A percentile compares a stretch with the other conserved stretches of the same genome.
phyloP scores from a whole-genome alignment of 2,113 vertebrate genomes.

The Nyctereutes procyonoides region DNA sequence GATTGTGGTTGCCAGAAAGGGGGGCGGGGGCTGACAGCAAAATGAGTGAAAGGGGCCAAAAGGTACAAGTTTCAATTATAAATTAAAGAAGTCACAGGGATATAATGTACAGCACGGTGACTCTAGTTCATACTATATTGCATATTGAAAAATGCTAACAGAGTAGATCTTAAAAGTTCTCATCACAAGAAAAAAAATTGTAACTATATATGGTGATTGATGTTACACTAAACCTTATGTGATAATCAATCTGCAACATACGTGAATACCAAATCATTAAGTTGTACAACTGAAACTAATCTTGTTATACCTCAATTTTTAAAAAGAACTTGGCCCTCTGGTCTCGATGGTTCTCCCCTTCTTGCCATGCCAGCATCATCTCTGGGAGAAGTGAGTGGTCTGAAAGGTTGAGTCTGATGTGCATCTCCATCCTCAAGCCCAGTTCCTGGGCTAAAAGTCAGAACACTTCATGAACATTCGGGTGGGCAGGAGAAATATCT shows the following conservation, averaged over 20 bases:
- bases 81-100: neutral
- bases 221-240: neutral
- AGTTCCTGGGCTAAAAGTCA: neutral
- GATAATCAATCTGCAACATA: neutral
- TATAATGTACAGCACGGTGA: neutral
- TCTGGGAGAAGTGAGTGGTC: neutral
- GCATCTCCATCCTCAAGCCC: neutral
- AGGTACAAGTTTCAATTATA: neutral
- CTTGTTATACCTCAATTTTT: neutral
- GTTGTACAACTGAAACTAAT: neutral
- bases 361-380: neutral
- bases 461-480: neutral
- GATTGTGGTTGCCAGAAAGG: neutral
- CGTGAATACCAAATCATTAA: neutral
- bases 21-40: neutral
- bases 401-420: neutral
- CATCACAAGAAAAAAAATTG: neutral
- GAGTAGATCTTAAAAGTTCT: neutral
- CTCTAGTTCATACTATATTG: neutral
- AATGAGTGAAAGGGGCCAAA: neutral
- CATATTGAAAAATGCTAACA: neutral
- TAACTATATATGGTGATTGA: too few relatives aligned
- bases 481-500: neutral
- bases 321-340: neutral
- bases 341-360: neutral